A percentile compares a stretch with the other conserved stretches of the same genome.
phyloP scores from a whole-genome alignment of 2,888 invertebrate species.

The Ormyrus labotus region DNA sequence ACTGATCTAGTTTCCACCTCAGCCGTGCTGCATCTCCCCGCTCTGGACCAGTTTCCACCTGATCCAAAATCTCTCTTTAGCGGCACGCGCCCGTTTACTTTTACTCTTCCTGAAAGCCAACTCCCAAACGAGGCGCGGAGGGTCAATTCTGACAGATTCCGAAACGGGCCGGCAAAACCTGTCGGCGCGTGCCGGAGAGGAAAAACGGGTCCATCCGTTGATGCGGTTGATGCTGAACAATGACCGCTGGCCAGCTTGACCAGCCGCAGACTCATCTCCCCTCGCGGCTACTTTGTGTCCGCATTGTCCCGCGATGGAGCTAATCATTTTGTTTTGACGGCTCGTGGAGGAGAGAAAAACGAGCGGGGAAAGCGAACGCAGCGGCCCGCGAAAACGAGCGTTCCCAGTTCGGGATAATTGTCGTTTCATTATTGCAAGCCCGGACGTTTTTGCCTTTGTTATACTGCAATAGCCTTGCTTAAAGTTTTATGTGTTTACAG shows the following conservation, averaged over 20 bases:
- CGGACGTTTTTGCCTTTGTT: too few species aligned
- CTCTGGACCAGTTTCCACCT: slow-evolving; percentile 75
- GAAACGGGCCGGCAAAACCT: slow-evolving; percentile 65
- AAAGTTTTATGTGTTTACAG: too few species aligned
- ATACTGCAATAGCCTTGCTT: too few species aligned
- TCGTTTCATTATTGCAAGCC: too few species aligned
- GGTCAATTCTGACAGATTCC: slow-evolving; percentile 43
- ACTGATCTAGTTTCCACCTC: slow-evolving; percentile 53
- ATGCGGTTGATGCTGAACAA: slow-evolving; percentile 70
- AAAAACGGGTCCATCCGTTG: slow-evolving; percentile 69
- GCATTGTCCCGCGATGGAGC: slow-evolving; percentile 34
- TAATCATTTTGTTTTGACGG: slow-evolving; percentile 55
- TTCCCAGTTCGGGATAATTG: not conserved
- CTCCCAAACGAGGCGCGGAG: slow-evolving; percentile 1
- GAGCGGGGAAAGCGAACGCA: slow-evolving; percentile 58
- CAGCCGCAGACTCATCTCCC: slow-evolving; percentile 55
- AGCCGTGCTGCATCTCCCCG: slow-evolving; percentile 24
- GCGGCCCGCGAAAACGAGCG: slow-evolving; percentile 29
- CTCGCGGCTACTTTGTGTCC: slow-evolving; percentile 38
- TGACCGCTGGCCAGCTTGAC: slow-evolving; percentile 68
- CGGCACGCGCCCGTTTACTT: slow-evolving; percentile 8
- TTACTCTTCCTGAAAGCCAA: not conserved
- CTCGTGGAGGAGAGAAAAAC: slow-evolving; percentile 25
- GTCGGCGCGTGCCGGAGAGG: slow-evolving; percentile 63
- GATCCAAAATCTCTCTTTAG: slow-evolving; percentile 61